phyloP scores from a whole-genome alignment of 2,888 invertebrate genomes.

The Tortricodes alternella region DNA sequence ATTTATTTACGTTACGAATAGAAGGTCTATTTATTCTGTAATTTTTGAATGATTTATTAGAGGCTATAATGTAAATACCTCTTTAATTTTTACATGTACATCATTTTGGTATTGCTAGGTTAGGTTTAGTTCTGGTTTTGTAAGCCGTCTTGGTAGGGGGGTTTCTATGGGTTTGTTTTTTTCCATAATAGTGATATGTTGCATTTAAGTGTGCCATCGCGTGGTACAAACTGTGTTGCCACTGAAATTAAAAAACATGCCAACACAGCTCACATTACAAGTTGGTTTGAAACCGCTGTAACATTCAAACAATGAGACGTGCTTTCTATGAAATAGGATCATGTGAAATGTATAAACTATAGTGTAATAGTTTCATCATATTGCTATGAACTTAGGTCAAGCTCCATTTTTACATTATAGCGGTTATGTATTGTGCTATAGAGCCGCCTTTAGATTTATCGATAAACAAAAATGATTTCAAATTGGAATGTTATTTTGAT shows the following conservation, averaged over 20 bases:
- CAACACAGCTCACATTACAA: conserved; percentile 25
- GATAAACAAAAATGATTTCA: neutral
- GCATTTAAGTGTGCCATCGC: conserved; percentile 77
- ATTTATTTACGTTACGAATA: conserved; percentile 58
- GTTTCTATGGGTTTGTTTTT: conserved; percentile 35
- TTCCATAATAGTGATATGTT: conserved; percentile 65
- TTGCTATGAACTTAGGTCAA: neutral
- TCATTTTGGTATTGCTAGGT: conserved; percentile 21
- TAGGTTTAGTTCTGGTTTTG: conserved; percentile 22
- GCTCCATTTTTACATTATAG: neutral
- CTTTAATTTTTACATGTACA: conserved; percentile 56
- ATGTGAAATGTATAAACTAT: conserved; percentile 4
- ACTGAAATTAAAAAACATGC: conserved; percentile 37
- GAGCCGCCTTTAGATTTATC: conserved; percentile 19
- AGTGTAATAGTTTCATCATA: conserved; percentile 8
- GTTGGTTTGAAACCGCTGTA: neutral
- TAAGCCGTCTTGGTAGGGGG: conserved; percentile 38
- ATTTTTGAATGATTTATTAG: conserved; percentile 61
- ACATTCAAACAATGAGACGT: no score
- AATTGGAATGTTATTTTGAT: neutral
- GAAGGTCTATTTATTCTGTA: conserved; percentile 70
- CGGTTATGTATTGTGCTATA: neutral
- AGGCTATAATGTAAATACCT: conserved; percentile 79
- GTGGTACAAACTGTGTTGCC: conserved; percentile 57
- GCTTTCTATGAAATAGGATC: neutral